Percentiles rank a stretch among this genome's conserved stretches.
These are phyloP conservation scores for Numenius phaeopus DNA, from an alignment of 2,797 vertebrate genomes.

Conservation along the genomic window DNA sequence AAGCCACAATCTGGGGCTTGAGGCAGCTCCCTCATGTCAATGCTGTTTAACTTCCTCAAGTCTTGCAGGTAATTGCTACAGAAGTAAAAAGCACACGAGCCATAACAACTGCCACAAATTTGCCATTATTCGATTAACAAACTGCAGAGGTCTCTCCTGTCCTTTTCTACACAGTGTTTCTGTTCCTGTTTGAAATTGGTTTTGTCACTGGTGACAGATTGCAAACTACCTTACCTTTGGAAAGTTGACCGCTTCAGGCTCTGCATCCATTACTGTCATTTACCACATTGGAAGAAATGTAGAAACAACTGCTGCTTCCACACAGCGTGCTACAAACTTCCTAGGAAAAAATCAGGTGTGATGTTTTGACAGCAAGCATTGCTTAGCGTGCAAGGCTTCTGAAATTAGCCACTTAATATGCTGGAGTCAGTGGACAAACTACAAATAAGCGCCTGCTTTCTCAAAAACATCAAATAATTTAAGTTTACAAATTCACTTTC, in stretches of 20 bases:
- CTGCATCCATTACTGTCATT: conserved; percentile 24
- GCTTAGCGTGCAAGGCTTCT: background rate
- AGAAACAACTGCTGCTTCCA: background rate
- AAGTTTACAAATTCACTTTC: background rate
- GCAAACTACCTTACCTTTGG: conserved; percentile 11
- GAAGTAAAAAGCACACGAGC: background rate
- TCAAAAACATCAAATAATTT: background rate
- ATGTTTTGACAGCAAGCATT: background rate
- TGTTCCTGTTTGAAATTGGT: conserved; percentile 7
- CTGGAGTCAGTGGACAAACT: background rate
- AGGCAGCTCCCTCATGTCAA: background rate
- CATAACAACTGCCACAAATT: background rate
- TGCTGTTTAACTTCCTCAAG: background rate
- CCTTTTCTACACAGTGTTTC: background rate
- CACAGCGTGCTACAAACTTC: background rate
- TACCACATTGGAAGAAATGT: background rate
- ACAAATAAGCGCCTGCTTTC: background rate
- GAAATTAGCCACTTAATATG: conserved; percentile 4
- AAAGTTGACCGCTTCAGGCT: background rate
- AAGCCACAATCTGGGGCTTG: rapidly evolving
- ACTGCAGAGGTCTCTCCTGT: conserved; percentile 13
- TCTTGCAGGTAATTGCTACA: conserved; percentile 50
- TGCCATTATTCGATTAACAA: conserved; percentile 55
- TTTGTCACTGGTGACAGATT: conserved; percentile 40
- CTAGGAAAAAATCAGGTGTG: background rate